Conservation (phyloP, 2,797 vertebrate genomes). For the Lates japonicus region DNA sequence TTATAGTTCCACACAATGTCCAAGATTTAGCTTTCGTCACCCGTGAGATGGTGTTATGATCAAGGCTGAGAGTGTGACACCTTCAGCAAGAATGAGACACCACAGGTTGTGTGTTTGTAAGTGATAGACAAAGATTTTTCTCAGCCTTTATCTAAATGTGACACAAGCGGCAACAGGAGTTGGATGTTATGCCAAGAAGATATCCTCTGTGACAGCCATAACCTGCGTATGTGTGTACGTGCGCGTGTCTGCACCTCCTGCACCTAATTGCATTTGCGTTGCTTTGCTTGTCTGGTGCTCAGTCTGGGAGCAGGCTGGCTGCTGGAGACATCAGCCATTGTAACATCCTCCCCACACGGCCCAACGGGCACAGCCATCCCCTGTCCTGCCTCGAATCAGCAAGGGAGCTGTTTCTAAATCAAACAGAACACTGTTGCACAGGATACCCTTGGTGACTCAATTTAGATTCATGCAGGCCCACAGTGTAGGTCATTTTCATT, state of each 20-base stretch:
- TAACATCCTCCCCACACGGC: constrained; percentile 53
- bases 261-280: constrained; percentile 60
- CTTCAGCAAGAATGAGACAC: neutral
- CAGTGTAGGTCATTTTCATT: constrained; percentile 75
- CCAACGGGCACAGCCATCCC: constrained; percentile 44
- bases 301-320: constrained; percentile 55
- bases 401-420: constrained; percentile 73
- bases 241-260: constrained; percentile 4
- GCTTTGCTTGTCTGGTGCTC: constrained; percentile 46
- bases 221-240: neutral
- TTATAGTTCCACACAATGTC: neutral
- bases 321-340: constrained; percentile 64
- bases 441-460: constrained; percentile 68
- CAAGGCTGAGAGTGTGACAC: neutral
- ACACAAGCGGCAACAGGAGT: constrained; percentile 18
- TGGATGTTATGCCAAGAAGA: constrained; percentile 13
- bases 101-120: neutral
- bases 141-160: constrained; percentile 4
- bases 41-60: neutral
- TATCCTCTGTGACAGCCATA: constrained; percentile 16
- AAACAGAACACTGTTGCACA: constrained; percentile 70
- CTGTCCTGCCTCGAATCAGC: constrained; percentile 61
- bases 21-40: constrained; percentile 13
- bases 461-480: constrained; percentile 69
- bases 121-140: neutral